phyloP scores from a whole-genome alignment of 2,113 vertebrate species.

The Pteronura brasiliensis region DNA sequence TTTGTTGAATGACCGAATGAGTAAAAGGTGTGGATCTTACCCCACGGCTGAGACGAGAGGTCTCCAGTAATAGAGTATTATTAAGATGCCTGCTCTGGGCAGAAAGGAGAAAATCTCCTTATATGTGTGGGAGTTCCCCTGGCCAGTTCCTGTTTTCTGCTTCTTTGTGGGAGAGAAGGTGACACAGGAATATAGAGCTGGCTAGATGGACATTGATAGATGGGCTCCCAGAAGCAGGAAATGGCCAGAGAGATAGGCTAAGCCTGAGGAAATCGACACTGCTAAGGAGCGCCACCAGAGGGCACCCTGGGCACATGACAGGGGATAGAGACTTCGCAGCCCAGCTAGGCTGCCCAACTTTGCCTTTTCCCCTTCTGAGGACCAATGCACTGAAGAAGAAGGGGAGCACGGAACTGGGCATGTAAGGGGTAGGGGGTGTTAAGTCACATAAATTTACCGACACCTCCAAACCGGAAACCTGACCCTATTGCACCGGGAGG shows the following conservation, averaged over 20 bases:
- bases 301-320: constrained; percentile 61
- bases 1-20: background rate
- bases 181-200: background rate
- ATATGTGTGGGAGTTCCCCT: background rate
- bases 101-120: background rate
- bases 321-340: background rate
- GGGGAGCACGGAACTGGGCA: background rate
- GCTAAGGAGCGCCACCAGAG: constrained; percentile 60
- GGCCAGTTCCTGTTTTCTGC: background rate
- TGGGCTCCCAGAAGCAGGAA: too few relatives aligned
- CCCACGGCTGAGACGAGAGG: background rate
- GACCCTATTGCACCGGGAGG: background rate
- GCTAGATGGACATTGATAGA: background rate
- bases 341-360: background rate
- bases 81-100: background rate
- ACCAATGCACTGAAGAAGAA: background rate
- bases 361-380: background rate
- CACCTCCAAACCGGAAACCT: background rate
- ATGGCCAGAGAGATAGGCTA: background rate
- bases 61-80: background rate
- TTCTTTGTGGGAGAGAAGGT: background rate
- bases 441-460: background rate
- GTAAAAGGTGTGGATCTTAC: background rate
- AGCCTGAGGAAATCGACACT: background rate
- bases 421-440: background rate